A percentile compares a stretch with the other conserved stretches of the same genome.
These are phyloP conservation scores for Gryllus bimaculatus DNA, from an alignment of 1,140 invertebrate species.

Conservation along the genomic window DNA sequence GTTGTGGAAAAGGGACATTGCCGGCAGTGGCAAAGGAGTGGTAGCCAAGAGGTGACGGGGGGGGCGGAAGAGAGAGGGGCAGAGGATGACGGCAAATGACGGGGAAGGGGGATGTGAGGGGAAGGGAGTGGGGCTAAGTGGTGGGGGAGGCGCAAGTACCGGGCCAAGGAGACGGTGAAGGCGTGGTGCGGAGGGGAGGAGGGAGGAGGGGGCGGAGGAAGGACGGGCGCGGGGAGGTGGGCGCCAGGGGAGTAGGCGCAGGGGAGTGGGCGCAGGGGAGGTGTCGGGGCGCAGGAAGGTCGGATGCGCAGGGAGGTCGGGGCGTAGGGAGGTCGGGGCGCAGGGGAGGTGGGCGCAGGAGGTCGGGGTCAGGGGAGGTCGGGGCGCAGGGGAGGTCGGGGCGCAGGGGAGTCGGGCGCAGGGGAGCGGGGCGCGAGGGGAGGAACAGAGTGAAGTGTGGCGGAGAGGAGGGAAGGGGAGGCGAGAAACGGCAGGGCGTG, in stretches of 20 bases:
- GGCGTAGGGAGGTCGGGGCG: neutral
- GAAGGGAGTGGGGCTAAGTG: too few relatives aligned
- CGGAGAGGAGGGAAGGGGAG: neutral
- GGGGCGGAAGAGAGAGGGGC: neutral
- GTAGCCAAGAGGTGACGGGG: too few relatives aligned
- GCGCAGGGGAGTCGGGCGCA: neutral
- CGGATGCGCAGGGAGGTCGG: too few relatives aligned
- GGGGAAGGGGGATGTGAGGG: too few relatives aligned
- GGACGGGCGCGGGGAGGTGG: neutral
- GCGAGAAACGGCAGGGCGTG: too few relatives aligned
- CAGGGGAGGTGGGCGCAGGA: too few relatives aligned
- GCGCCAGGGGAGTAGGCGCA: neutral
- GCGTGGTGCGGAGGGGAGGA: neutral
- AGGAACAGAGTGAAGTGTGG: neutral
- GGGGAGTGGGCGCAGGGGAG: conserved; percentile 1
- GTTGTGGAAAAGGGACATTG: too few relatives aligned
- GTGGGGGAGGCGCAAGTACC: too few relatives aligned
- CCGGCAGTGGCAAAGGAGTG: too few relatives aligned
- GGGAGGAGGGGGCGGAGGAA: neutral
- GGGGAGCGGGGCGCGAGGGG: neutral
- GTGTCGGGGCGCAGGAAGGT: neutral
- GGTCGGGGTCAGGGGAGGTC: neutral
- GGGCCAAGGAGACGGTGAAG: too few relatives aligned
- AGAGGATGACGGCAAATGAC: too few relatives aligned
- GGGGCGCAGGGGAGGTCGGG: neutral